Base-by-base conservation (phyloP, 2,888 invertebrate species). In the Tipula confusa region DNA sequence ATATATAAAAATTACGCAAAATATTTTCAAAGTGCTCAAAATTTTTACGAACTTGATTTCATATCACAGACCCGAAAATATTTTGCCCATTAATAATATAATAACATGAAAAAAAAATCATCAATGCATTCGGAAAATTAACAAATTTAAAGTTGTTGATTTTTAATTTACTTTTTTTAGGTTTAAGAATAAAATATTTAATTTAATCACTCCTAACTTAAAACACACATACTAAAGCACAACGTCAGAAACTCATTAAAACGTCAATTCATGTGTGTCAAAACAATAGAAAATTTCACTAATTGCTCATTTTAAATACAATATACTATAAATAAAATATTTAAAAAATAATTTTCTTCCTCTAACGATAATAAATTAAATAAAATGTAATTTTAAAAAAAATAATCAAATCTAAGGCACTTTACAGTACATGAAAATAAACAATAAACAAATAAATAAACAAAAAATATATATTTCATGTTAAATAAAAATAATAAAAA, bases 61-160 rank as follows among this genome's bases (percentile, higher is more conserved):
- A 64, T 64, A 64, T 64, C 64, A 64, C 18, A 64, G 9, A 64
- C 64, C n/a, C 64, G 64, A 64, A 64, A 64, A 64, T 64, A 64
- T 24, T 64, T 64, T 64, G 64, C 64, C 18, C 11, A 64, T 9
- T n/a, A 64, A 64, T 9, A 64, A 38, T 43, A 43, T 43, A 43
- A 9, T 9, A 36, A 6, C 11, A 36, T 9, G 3, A 6, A 48
- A 18, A 48, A 48, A 48, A 48, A 15, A 4, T 24, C 11, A 64
- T 64, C 64, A 64, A 64, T 64, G 64, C 64, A 64, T 64, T 64
- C 64, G 64, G 64, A 64, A 64, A 64, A 64, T 64, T 64, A 64
- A 64, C 24, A 43, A 43, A 43, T 43, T n/a, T 43, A 43, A 64
- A 18, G 24, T 24, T 18, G 64, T 64, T 64, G 13, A 64, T 64